These are phyloP conservation scores for Aphidius colemani DNA, from an alignment of 2,888 invertebrate genomes.

Conservation along the genomic window DNA sequence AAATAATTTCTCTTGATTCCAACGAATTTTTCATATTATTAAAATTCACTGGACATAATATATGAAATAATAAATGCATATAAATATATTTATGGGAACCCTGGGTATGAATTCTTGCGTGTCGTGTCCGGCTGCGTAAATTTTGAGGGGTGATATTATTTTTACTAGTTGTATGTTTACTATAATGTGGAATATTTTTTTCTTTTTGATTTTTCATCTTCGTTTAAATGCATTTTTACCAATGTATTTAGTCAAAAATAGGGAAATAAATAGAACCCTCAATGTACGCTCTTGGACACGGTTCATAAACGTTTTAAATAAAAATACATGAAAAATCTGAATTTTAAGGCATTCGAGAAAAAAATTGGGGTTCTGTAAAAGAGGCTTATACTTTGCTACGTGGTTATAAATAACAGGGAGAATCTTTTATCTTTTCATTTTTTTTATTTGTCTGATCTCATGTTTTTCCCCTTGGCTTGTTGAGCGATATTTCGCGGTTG, in stretches of 20 bases:
- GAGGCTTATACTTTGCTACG: constrained; percentile 16
- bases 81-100: constrained; percentile 40
- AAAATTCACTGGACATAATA: too few species aligned
- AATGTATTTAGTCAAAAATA: constrained; percentile 16
- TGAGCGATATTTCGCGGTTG: constrained; percentile 22
- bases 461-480: constrained; percentile 23
- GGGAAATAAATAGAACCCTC: constrained; percentile 30
- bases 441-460: constrained; percentile 23
- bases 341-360: constrained; percentile 35
- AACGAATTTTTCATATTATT: too few species aligned
- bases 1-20: too few species aligned
- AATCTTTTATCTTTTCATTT: constrained; percentile 29
- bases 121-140: constrained; percentile 55
- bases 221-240: constrained; percentile 3
- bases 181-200: constrained; percentile 4
- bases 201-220: constrained; percentile 31
- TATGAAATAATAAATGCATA: too few species aligned
- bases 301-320: constrained; percentile 59
- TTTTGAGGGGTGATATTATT: constrained; percentile 37
- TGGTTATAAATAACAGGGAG: constrained; percentile 39
- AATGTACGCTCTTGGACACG: constrained; percentile 51
- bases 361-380: constrained; percentile 14
- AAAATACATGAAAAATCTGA: constrained; percentile 53
- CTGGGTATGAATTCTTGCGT: constrained; percentile 28
- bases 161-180: too few species aligned